These are phyloP conservation scores for Iselma pallidipennis DNA, from an alignment of 2,888 invertebrate genomes.

Conservation along the genomic window DNA sequence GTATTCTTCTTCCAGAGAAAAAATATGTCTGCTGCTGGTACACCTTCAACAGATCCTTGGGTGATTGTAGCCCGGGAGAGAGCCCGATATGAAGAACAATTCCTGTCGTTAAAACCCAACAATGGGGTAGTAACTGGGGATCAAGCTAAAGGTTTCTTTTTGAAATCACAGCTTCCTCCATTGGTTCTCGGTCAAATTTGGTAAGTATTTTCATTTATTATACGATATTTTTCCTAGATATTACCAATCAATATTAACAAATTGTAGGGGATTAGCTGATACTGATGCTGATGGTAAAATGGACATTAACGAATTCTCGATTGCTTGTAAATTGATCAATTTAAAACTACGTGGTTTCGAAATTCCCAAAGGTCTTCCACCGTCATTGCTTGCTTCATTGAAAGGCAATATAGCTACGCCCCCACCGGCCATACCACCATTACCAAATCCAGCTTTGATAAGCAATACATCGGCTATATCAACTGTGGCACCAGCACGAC, in stretches of 20 bases:
- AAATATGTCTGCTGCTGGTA: constrained; percentile 53
- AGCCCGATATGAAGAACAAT: constrained; percentile 88
- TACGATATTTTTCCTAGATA: background rate
- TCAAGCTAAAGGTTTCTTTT: constrained; percentile 90
- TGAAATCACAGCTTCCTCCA: constrained; percentile 89
- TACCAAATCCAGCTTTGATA: constrained; percentile 45
- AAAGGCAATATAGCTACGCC: constrained; percentile 57
- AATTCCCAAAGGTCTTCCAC: constrained; percentile 85
- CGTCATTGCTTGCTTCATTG: constrained; percentile 70
- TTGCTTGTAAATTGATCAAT: constrained; percentile 94
- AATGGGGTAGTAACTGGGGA: constrained; percentile 89
- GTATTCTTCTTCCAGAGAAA: background rate
- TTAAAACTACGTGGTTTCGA: constrained; percentile 91
- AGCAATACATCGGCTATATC: constrained; percentile 19
- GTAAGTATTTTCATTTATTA: constrained; percentile 59
- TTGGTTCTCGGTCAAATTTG: constrained; percentile 92
- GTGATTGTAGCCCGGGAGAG: constrained; percentile 85
- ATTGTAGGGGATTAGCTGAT: constrained; percentile 82
- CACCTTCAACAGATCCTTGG: constrained; percentile 75
- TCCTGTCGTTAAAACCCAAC: constrained; percentile 81
- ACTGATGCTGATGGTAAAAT: constrained; percentile 96
- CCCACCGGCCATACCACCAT: constrained; percentile 47
- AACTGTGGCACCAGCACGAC: constrained; percentile 49
- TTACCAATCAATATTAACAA: constrained; percentile 5
- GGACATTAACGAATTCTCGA: constrained; percentile 95